Evolutionary conservation across 2,113 vertebrate genomes (phyloP).

Genomic region (Irena cyanogastra): DNA sequence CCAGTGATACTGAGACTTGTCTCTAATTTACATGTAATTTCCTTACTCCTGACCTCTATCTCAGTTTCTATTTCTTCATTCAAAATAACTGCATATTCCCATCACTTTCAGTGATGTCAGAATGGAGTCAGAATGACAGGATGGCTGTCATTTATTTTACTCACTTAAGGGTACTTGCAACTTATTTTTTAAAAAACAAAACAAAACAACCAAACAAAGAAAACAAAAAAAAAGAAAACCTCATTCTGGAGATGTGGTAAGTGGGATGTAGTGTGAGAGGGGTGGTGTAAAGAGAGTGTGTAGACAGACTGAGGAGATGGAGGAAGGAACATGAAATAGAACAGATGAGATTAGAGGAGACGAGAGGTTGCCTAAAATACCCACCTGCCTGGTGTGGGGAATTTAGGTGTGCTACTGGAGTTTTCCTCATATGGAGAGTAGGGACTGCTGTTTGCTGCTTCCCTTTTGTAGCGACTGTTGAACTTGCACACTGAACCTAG

Average conservation of each 20-base stretch:
- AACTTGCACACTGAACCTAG: background rate
- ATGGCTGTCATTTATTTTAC: background rate
- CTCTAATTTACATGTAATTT: background rate
- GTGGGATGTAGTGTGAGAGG: background rate
- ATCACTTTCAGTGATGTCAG: background rate
- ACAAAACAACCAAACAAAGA: background rate
- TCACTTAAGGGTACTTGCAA: background rate
- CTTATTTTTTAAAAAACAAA: background rate
- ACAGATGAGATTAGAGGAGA: background rate
- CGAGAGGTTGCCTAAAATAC: background rate
- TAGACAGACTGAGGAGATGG: background rate
- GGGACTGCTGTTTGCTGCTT: background rate
- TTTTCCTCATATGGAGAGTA: background rate
- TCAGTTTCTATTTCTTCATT: background rate
- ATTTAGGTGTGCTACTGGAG: background rate
- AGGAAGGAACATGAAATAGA: background rate
- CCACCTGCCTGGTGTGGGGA: background rate
- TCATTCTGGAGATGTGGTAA: background rate
- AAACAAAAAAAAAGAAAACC: background rate
- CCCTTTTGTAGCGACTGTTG: background rate
- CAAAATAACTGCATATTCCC: background rate
- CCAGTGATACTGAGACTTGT: background rate
- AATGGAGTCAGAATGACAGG: background rate
- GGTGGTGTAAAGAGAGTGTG: background rate
- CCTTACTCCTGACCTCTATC: background rate